phyloP scores from a whole-genome alignment of 2,888 invertebrate genomes.

The Ferdinandea cuprea region DNA sequence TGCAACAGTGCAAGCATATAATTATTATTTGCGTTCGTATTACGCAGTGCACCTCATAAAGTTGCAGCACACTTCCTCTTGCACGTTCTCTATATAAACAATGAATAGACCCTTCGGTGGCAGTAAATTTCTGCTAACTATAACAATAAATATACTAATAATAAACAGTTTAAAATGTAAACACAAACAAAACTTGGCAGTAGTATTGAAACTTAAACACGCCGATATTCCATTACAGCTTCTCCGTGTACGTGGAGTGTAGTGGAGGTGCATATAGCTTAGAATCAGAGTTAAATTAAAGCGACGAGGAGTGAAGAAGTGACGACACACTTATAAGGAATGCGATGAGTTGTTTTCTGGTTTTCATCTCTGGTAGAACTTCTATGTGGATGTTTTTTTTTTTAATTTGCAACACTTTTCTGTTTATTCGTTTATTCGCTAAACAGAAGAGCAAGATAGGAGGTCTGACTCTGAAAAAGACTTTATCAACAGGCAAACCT shows the following conservation, averaged over 20 bases:
- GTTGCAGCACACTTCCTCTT: not conserved
- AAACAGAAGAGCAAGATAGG: conserved; percentile 44
- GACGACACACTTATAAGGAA: too few species aligned
- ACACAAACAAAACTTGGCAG: conserved; percentile 63
- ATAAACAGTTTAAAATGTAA: conserved; percentile 68
- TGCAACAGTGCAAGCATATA: conserved; percentile 36
- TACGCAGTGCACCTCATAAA: conserved; percentile 4
- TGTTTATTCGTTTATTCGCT: conserved; percentile 51
- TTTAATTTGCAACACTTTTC: conserved; percentile 72
- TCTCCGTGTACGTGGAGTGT: conserved; percentile 16
- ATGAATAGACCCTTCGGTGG: not conserved
- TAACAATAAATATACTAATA: conserved; percentile 59
- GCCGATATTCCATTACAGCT: conserved; percentile 63
- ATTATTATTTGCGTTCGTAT: conserved; percentile 36
- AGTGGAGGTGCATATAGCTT: not conserved
- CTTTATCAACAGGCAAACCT: conserved; percentile 38
- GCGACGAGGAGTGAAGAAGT: not conserved
- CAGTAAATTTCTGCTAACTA: conserved; percentile 25
- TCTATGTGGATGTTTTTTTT: too few species aligned
- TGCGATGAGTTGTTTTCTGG: conserved; percentile 53
- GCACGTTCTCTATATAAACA: not conserved
- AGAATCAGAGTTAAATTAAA: conserved; percentile 28
- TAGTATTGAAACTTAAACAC: conserved; percentile 67
- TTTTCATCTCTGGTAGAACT: too few species aligned
- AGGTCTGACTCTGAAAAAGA: conserved; percentile 40